phyloP scores from a whole-genome alignment of 2,797 vertebrate genomes.

The Brachyalestes nurse region DNA sequence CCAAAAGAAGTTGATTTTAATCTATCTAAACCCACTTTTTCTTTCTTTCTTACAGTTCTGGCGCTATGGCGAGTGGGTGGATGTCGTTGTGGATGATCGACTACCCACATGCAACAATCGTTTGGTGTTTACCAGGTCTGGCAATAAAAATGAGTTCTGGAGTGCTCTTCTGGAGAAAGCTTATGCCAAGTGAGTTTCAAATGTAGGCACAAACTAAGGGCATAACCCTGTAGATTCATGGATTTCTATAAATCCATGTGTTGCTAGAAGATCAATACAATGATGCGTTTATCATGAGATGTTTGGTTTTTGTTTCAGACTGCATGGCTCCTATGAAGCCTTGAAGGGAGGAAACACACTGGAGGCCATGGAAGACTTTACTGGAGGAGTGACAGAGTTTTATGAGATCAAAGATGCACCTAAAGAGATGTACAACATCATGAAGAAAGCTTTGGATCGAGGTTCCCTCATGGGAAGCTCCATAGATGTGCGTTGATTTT shows the following conservation, averaged over 20 bases:
- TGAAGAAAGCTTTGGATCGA: slow-evolving; percentile 94
- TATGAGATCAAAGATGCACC: slow-evolving; percentile 96
- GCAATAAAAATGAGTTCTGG: slow-evolving; percentile 96
- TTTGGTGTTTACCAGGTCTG: slow-evolving; percentile 97
- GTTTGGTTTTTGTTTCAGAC: slow-evolving; percentile 69
- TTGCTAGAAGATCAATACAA: neutral
- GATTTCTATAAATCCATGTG: too few relatives aligned
- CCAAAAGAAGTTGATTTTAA: too few relatives aligned
- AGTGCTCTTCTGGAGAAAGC: slow-evolving; percentile 89
- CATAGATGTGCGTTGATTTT: slow-evolving; percentile 84
- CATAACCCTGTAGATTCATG: too few relatives aligned
- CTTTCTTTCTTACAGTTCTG: slow-evolving; percentile 84
- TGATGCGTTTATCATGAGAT: neutral
- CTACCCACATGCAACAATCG: slow-evolving; percentile 95
- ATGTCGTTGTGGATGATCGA: slow-evolving; percentile 94
- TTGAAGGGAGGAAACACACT: slow-evolving; percentile 98
- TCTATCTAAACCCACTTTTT: too few relatives aligned
- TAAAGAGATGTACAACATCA: slow-evolving; percentile 94
- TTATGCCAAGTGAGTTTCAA: slow-evolving; percentile 83
- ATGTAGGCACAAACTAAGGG: neutral
- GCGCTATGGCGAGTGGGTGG: slow-evolving; percentile 97
- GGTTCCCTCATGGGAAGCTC: slow-evolving; percentile 98
- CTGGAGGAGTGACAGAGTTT: slow-evolving; percentile 95
- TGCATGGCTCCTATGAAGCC: slow-evolving; percentile 96
- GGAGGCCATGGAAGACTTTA: slow-evolving; percentile 99